phyloP scores from a whole-genome alignment of 1,140 invertebrate species.

The Pseudoatta argentina region DNA sequence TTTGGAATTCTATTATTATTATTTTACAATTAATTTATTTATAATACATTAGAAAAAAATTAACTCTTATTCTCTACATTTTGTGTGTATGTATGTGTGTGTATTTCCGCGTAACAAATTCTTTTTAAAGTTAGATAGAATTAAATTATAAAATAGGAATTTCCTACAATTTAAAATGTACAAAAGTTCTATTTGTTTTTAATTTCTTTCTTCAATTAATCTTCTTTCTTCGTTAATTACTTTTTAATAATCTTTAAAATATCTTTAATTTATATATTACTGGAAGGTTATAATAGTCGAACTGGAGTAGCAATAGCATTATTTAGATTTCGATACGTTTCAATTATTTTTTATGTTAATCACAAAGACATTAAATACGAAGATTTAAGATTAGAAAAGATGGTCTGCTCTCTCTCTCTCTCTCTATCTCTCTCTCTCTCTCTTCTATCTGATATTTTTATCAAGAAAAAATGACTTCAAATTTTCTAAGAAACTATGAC shows the following conservation, averaged over 20 bases:
- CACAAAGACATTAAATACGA: not conserved
- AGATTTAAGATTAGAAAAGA: not conserved
- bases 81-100: not conserved
- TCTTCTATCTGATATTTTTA: not conserved
- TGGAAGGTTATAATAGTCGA: not conserved
- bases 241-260: not conserved
- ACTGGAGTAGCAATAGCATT: not conserved
- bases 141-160: not conserved
- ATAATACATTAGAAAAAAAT: not conserved
- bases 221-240: not conserved
- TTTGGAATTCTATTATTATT: slow-evolving; percentile 3
- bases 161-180: not conserved
- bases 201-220: not conserved
- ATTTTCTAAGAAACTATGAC: not conserved
- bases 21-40: not conserved
- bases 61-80: not conserved
- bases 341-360: not conserved
- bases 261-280: not conserved
- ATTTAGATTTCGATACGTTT: not conserved
- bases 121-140: not conserved
- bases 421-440: no score
- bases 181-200: not conserved
- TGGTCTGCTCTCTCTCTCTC: no score
- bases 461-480: not conserved
- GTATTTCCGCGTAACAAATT: not conserved